phyloP scores from a whole-genome alignment of 2,888 invertebrate species.

The Ormyrus thymus region DNA sequence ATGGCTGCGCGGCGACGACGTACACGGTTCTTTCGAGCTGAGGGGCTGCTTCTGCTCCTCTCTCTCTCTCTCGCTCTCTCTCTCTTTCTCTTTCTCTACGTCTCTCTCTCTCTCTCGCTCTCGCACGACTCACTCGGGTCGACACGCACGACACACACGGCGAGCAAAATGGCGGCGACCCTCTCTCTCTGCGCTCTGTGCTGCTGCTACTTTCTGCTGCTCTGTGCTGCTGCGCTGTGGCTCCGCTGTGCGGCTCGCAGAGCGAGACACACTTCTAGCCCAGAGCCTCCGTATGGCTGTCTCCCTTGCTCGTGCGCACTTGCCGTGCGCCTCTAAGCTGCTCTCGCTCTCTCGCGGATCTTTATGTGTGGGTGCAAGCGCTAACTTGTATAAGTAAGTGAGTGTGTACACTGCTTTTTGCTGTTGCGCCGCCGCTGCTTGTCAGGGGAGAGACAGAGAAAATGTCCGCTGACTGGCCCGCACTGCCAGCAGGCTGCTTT shows the following conservation, averaged over 20 bases:
- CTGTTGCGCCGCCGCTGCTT: constrained; percentile 76
- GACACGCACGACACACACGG: constrained; percentile 53
- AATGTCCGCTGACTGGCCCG: constrained; percentile 76
- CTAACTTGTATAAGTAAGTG: too few species aligned
- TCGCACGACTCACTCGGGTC: background rate
- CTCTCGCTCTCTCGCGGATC: background rate
- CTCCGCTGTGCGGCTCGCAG: too few species aligned
- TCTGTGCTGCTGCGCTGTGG: constrained; percentile 17
- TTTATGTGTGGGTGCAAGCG: too few species aligned
- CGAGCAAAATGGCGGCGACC: constrained; percentile 53
- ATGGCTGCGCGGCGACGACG: background rate
- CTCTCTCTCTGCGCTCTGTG: constrained; percentile 10
- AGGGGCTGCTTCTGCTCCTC: constrained; percentile 16
- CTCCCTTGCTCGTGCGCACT: too few species aligned
- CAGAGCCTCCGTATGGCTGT: too few species aligned
- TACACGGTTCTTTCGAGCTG: constrained; percentile 7
- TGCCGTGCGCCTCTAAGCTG: background rate
- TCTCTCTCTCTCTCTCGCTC: constrained; percentile 9
- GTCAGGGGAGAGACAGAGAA: constrained; percentile 82
- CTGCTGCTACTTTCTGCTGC: constrained; percentile 35
- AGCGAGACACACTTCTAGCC: too few species aligned
- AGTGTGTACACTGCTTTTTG: background rate
- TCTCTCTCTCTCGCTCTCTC: constrained; percentile 1
- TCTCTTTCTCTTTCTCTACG: background rate
- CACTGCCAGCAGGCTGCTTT: constrained; percentile 71